Base-by-base conservation (phyloP, 2,113 vertebrate species). In the Cisticola juncidis region DNA sequence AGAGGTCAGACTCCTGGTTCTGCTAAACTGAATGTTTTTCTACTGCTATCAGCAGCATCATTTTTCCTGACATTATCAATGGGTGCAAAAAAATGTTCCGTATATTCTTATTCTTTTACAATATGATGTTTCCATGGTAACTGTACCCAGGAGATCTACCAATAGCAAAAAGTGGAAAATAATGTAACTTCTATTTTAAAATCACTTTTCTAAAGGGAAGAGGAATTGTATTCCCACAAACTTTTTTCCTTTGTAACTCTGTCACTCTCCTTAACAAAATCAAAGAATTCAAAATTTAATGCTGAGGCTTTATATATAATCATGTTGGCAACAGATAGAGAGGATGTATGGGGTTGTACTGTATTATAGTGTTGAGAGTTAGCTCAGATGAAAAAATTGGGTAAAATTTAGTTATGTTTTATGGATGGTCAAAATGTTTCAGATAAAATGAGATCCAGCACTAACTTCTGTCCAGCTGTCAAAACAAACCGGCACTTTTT, bases 101-200 rank as follows among this genome's bases (percentile, higher is more conserved):
- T 88, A 84, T 71, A 92, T 83, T 91, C 82, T 73, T 84, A 82
- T 71, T 86, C 54, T 72, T 97, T 94, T 84, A 96, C 56, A 93
- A 64, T 82, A 79, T 1, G 1, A 71, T 78, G 91, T 97, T 97
- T 96, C 94, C 94, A 96, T 90, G 94, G 94, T 85, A 94, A 97
- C 96, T 47, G 45, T 51, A 70, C 91, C 73, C 92, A 89, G 31
- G 79, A 85, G 92, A 95, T 76, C 54, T 64, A 64, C 88, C 72
- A 94, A 90, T 64, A 92, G 91, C 58, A 83, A 86, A 87, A 96
- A 93, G n/a, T 50, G 56, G 85, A 83, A 95, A 95, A 95, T 73
- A 95, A 96, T 76, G 53, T 68, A 92, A 81, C 83, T 91, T 92
- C 86, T 88, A 81, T 72, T 96, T 94, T 78, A 90, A 96, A 95